These are phyloP conservation scores for Ellobium chinense DNA, from an alignment of 2,888 invertebrate genomes.

Conservation along the genomic window DNA sequence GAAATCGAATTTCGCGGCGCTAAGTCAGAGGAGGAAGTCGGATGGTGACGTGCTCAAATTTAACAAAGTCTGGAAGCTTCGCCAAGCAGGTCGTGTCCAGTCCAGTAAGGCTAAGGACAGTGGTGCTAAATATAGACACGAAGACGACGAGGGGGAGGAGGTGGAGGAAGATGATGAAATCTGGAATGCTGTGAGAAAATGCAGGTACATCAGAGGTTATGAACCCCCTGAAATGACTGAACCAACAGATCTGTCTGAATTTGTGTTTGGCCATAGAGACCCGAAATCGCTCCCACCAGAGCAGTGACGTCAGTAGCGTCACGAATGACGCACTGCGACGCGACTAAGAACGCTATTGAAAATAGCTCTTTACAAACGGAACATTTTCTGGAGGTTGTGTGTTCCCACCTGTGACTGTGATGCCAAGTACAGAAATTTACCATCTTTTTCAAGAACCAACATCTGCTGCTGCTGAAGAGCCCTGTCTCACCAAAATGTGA, in stretches of 20 bases:
- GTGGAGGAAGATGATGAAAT: conserved; percentile 22
- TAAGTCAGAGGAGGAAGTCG: conserved; percentile 12
- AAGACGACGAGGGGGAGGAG: neutral
- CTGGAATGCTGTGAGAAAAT: conserved; percentile 54
- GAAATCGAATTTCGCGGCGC: neutral
- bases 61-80: neutral
- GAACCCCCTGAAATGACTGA: conserved; percentile 60
- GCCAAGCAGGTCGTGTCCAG: neutral
- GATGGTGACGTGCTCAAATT: conserved; percentile 33
- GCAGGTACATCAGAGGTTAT: conserved; percentile 58
- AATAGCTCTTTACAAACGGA: too few species aligned
- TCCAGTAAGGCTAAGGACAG: neutral
- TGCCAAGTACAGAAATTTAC: too few species aligned
- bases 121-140: neutral
- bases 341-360: too few species aligned
- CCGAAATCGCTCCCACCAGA: neutral
- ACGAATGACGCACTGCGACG: too few species aligned
- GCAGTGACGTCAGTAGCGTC: too few species aligned
- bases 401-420: too few species aligned
- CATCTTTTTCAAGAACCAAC: too few species aligned
- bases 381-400: too few species aligned
- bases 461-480: too few species aligned
- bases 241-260: conserved; percentile 49
- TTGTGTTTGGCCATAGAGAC: conserved; percentile 52
- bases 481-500: too few species aligned